Base-by-base conservation (phyloP, 1,140 invertebrate species). In the Apis cerana region DNA sequence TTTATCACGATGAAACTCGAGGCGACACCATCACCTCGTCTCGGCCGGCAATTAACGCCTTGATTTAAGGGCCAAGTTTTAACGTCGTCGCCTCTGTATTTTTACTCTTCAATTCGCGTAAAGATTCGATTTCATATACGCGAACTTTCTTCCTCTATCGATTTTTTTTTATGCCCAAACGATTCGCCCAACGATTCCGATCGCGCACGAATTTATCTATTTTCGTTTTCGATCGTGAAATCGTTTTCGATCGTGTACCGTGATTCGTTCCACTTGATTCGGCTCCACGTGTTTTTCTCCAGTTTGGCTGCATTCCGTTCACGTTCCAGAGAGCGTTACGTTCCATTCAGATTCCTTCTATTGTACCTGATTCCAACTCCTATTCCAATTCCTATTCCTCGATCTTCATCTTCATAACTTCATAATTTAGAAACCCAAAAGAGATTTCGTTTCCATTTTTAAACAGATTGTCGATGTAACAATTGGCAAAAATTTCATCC, bases 51-150 rank as follows among this genome's bases (percentile, higher is more conserved):
- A 90, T 90, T 89, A 90, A 87, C 81, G 83, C 68, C 69, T 82
- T 89, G 89, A 90, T 90, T 90, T 89, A 89, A 80, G 83, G 58
- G 59, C 70, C 64, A 76, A 50, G 52, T 67, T 59, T 72, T 43
- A 65, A 71, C 56, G 80, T 85, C 83, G 68, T 61, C 65, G 76
- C 79, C 70, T 84, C 52, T 65, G 65, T 5, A 5, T 50, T 76
- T 84, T 56, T 21, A 54, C 27, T 77, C 75, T 54, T 8, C 50
- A 19, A 43, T 13, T 54, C 61, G 48, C 54, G 33, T 33, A 52
- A 58, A 62, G 70, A 79, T 61, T 61, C 58, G 72, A 71, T 65
- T 65, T 50, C 54, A 83, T 78, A 33, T 33, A 27, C 2, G 27
- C 12, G 0, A 71, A 23, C 52, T 67, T 81, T 62, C n/a, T 56